phyloP scores from a whole-genome alignment of 2,113 vertebrate species.

The Morone saxatilis region DNA sequence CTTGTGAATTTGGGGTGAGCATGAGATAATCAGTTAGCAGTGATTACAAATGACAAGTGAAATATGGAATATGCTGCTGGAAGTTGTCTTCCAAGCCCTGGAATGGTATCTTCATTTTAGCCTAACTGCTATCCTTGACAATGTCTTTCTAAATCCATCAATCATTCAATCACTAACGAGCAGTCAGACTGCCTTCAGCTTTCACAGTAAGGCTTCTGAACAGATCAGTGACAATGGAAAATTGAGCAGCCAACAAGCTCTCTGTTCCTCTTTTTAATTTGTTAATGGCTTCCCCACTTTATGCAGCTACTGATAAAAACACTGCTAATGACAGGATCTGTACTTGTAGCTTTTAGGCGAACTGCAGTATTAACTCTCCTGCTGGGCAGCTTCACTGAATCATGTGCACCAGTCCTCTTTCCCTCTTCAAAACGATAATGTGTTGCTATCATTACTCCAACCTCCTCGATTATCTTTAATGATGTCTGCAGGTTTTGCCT shows the following conservation, averaged over 20 bases:
- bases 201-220: conserved; percentile 1
- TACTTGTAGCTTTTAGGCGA: not conserved
- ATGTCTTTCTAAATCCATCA: not conserved
- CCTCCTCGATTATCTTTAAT: conserved; percentile 20
- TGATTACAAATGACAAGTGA: not conserved
- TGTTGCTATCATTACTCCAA: not conserved
- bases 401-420: not conserved
- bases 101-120: not conserved
- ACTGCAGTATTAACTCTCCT: not conserved
- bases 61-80: not conserved
- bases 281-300: not conserved
- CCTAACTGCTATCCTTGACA: not conserved
- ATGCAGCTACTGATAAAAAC: conserved; percentile 16
- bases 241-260: not conserved
- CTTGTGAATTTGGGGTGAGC: too few relatives aligned
- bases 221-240: conserved; percentile 7
- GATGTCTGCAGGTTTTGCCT: conserved; percentile 13
- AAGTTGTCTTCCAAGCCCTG: not conserved
- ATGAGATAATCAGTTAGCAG: too few relatives aligned
- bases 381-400: conserved; percentile 2
- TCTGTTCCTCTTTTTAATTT: conserved; percentile 8
- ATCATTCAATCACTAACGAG: not conserved
- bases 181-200: not conserved
- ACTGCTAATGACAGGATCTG: not conserved
- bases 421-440: not conserved